Evolutionary conservation across 2,888 invertebrate genomes (phyloP).

Genomic region (Neuroscelio doddi): DNA sequence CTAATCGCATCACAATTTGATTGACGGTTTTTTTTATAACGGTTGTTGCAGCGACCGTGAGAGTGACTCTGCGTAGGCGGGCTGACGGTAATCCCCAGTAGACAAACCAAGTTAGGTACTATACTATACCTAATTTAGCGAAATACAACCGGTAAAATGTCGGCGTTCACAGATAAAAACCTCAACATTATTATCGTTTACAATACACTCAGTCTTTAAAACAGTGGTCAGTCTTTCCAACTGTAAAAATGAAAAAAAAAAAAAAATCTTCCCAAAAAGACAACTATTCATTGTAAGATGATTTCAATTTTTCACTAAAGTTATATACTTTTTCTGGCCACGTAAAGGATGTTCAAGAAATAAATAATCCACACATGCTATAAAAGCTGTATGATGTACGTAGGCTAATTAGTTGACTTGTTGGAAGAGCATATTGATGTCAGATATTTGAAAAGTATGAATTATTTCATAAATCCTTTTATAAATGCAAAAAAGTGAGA

Average conservation of each 20-base stretch:
- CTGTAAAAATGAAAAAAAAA: conserved; percentile 32
- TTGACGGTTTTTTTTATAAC: conserved; percentile 68
- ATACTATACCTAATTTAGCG: conserved; percentile 58
- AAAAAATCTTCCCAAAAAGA: not conserved
- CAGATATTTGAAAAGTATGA: not conserved
- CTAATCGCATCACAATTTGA: conserved; percentile 14
- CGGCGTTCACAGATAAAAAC: conserved; percentile 10
- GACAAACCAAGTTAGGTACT: conserved; percentile 69
- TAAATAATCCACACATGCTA: conserved; percentile 8
- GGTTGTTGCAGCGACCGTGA: conserved; percentile 91
- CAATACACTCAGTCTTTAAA: conserved; percentile 15
- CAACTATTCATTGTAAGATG: no score
- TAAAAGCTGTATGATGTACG: conserved; percentile 10
- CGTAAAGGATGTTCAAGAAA: conserved; percentile 19
- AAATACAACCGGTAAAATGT: conserved; percentile 22
- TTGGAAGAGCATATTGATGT: not conserved
- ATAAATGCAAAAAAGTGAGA: no score
- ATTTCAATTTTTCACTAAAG: not conserved
- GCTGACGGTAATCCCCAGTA: conserved; percentile 71
- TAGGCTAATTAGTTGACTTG: conserved; percentile 8
- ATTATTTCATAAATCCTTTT: conserved; percentile 5
- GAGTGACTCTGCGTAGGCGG: conserved; percentile 93
- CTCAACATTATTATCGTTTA: conserved; percentile 13
- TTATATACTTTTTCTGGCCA: conserved; percentile 8
- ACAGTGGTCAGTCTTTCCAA: not conserved